These are phyloP conservation scores for Australoheros facetus DNA, from an alignment of 2,797 vertebrate genomes.

Conservation along the genomic window DNA sequence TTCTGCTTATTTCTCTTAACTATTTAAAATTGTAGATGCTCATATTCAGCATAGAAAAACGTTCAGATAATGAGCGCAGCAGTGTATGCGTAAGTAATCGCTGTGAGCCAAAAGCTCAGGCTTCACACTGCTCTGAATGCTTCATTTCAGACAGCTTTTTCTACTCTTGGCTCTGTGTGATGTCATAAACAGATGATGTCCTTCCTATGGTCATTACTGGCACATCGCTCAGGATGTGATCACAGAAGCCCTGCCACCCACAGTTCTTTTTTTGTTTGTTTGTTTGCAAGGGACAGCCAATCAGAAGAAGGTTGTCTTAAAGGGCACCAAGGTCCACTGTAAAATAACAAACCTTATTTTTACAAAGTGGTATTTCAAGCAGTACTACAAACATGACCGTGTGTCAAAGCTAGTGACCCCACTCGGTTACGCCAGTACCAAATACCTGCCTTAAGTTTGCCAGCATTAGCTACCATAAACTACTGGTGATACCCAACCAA, in stretches of 20 bases:
- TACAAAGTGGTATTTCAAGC: neutral
- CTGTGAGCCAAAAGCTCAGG: neutral
- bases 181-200: neutral
- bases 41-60: neutral
- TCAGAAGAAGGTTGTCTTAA: neutral
- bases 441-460: neutral
- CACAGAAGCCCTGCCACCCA: neutral
- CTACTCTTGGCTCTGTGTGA: neutral
- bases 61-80: neutral
- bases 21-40: rapidly evolving
- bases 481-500: neutral
- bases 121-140: neutral
- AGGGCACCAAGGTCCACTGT: neutral
- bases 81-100: rapidly evolving
- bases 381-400: neutral
- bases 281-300: neutral
- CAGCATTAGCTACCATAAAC: neutral
- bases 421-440: neutral
- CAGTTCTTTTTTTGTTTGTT: neutral
- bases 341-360: neutral
- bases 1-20: neutral
- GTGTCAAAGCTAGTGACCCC: neutral
- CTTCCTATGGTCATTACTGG: neutral
- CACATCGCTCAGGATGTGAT: neutral
- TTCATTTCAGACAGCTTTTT: neutral